Evolutionary conservation across 2,113 vertebrate genomes (phyloP).

Genomic region (Urocynchramus pylzowi): DNA sequence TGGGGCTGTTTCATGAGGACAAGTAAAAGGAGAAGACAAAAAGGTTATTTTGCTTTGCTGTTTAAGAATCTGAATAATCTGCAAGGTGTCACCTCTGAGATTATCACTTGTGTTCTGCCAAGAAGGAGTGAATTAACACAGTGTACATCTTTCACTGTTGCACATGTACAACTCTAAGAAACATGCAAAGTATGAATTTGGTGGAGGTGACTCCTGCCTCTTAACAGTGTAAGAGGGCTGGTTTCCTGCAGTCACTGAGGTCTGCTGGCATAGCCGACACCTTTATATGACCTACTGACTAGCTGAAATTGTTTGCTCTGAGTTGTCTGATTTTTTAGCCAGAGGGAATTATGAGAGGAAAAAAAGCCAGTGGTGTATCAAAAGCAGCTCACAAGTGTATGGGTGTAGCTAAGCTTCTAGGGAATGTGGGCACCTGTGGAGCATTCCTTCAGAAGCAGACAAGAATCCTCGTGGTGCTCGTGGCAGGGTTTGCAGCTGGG

Average conservation of each 20-base stretch:
- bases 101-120: neutral
- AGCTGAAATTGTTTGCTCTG: neutral
- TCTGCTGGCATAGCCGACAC: neutral
- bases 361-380: neutral
- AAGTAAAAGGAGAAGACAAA: neutral
- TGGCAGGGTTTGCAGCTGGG: neutral
- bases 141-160: neutral
- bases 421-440: neutral
- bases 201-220: neutral
- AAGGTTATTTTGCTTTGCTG: neutral
- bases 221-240: neutral
- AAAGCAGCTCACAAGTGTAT: neutral
- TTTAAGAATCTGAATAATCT: neutral
- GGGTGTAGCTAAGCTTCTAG: neutral
- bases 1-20: neutral
- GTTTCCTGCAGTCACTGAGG: neutral
- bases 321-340: slow-evolving; percentile 15
- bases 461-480: neutral
- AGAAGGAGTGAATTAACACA: neutral
- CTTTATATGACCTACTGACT: slow-evolving; percentile 4
- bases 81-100: neutral
- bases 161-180: neutral
- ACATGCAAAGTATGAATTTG: neutral
- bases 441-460: neutral
- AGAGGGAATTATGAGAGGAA: neutral